These are phyloP conservation scores for Eudyptes chrysolophus DNA, from an alignment of 2,113 vertebrate genomes.

Conservation along the genomic window DNA sequence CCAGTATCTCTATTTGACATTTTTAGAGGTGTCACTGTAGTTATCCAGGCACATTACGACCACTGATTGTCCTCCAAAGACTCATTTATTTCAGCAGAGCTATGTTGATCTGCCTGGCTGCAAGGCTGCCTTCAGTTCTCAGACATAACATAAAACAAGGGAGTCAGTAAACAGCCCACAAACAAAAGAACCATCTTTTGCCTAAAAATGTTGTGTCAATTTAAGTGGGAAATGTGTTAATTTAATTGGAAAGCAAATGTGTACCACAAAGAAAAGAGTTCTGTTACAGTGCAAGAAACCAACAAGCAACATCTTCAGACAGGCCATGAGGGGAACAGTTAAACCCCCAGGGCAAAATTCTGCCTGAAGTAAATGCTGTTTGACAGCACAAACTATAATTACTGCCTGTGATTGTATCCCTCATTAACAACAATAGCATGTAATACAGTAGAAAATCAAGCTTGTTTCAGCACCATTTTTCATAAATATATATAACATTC, in stretches of 20 bases:
- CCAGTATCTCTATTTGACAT: not conserved
- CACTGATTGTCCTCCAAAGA: constrained; percentile 33
- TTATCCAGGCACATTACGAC: not conserved
- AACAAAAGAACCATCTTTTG: not conserved
- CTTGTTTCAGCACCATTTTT: not conserved
- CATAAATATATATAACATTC: not conserved
- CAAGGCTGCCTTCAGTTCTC: not conserved
- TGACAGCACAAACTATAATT: not conserved
- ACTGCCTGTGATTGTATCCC: not conserved
- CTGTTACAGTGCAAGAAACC: not conserved
- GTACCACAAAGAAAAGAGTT: not conserved
- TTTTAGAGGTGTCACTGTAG: constrained; percentile 30
- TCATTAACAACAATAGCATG: not conserved
- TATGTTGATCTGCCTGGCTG: not conserved
- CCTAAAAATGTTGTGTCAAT: not conserved
- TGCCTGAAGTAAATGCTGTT: not conserved
- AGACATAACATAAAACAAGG: not conserved
- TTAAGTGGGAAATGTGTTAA: not conserved
- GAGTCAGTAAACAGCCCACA: not conserved
- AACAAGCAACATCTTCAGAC: not conserved
- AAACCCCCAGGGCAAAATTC: not conserved
- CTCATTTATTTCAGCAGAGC: not conserved
- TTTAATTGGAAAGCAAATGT: not conserved
- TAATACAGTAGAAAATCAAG: not conserved
- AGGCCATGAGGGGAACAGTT: not conserved